A percentile compares a stretch with the other conserved stretches of the same genome.
phyloP scores from a whole-genome alignment of 1,140 invertebrate genomes.

The Babylonia areolata region DNA sequence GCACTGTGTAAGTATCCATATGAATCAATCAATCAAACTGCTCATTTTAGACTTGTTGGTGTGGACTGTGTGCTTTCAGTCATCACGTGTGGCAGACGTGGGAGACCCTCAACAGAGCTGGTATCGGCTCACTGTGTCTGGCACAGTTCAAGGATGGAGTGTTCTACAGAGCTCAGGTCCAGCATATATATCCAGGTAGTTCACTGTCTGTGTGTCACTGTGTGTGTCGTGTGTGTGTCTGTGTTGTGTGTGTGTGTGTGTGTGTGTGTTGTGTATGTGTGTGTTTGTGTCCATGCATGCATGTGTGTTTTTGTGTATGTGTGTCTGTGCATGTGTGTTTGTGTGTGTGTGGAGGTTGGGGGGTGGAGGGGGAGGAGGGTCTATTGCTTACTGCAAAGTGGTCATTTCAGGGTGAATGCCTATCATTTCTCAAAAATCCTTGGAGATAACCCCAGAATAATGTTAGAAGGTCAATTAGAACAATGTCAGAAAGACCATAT shows the following conservation, averaged over 20 bases:
- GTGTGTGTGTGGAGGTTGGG: constrained; percentile 2
- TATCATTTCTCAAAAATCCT: no score
- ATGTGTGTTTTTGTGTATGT: constrained; percentile 26
- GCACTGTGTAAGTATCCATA: no score
- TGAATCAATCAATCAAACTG: no score
- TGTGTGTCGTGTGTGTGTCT: not conserved
- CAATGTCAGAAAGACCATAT: no score
- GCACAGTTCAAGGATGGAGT: constrained; percentile 45
- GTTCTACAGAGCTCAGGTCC: constrained; percentile 50
- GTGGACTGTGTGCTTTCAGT: not conserved
- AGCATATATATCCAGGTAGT: constrained; percentile 24
- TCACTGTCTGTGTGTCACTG: not conserved
- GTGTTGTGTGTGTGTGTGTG: not conserved
- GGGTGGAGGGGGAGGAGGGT: no score
- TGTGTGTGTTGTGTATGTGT: not conserved
- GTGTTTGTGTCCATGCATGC: not conserved
- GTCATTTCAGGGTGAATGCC: no score
- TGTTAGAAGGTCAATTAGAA: no score
- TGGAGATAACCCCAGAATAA: no score
- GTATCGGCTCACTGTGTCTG: constrained; percentile 40
- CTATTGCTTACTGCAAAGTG: no score
- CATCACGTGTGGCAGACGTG: not conserved
- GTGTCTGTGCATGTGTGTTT: constrained; percentile 25
- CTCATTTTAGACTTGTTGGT: no score
- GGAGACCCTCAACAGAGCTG: not conserved